These are phyloP conservation scores for Embiotoca jacksoni DNA, from an alignment of 2,113 vertebrate genomes.

Conservation along the genomic window DNA sequence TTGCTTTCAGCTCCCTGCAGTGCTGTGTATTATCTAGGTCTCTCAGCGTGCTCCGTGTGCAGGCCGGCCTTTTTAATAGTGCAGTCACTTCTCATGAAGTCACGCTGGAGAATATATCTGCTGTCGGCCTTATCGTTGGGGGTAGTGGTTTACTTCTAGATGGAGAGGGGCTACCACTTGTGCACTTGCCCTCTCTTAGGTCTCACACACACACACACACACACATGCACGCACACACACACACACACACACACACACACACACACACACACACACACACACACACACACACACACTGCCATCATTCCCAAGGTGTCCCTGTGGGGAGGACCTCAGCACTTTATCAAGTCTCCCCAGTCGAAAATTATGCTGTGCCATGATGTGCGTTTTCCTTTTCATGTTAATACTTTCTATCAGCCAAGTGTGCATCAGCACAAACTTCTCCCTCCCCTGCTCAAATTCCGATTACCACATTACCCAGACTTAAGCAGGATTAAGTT, in stretches of 20 bases:
- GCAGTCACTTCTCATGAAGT: slow-evolving; percentile 64
- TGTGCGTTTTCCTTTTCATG: slow-evolving; percentile 69
- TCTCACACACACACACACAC: slow-evolving; percentile 27
- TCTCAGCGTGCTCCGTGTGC: slow-evolving; percentile 41
- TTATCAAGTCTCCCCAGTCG: slow-evolving; percentile 54
- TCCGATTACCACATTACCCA: slow-evolving; percentile 69
- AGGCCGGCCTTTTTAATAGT: slow-evolving; percentile 62
- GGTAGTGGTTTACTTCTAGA: slow-evolving; percentile 35
- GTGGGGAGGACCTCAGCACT: slow-evolving; percentile 58
- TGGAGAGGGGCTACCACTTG: slow-evolving; percentile 38
- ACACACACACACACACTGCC: neutral
- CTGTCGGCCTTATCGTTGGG: slow-evolving; percentile 59
- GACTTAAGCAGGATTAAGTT: slow-evolving; percentile 75
- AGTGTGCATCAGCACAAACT: slow-evolving; percentile 71
- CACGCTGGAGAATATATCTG: slow-evolving; percentile 59
- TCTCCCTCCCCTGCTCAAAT: slow-evolving; percentile 38
- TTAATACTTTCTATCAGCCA: slow-evolving; percentile 67
- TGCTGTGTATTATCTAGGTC: slow-evolving; percentile 48
- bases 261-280: slow-evolving; percentile 22
- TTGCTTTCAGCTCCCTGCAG: slow-evolving; percentile 30
- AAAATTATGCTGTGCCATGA: slow-evolving; percentile 64
- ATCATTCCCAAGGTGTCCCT: slow-evolving; percentile 58
- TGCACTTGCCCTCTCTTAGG: slow-evolving; percentile 32
- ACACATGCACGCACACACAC: slow-evolving; percentile 25
- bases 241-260: slow-evolving; percentile 29